Conservation (phyloP, 2,797 vertebrate species). For the Novumbra hubbsi region DNA sequence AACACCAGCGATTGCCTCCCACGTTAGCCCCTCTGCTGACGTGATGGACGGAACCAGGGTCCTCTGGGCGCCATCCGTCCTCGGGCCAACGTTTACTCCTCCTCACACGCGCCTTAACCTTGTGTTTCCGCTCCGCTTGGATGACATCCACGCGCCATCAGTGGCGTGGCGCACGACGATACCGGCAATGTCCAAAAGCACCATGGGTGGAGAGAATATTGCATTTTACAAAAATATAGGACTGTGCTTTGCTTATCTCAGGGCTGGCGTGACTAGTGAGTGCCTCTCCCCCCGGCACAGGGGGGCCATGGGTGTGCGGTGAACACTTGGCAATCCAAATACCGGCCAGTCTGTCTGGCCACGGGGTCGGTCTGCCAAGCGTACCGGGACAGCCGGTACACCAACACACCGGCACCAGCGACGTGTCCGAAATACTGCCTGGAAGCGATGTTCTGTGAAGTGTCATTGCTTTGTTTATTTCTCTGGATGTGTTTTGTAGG, state of each 20-base stretch:
- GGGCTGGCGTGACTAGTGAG: neutral
- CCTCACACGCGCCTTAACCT: conserved; percentile 32
- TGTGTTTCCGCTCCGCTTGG: neutral
- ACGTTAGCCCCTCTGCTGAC: conserved; percentile 25
- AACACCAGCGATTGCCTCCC: conserved; percentile 35
- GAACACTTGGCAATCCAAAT: neutral
- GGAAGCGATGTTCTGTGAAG: conserved; percentile 44
- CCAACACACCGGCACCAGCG: neutral
- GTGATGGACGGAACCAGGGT: conserved; percentile 15
- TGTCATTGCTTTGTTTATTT: conserved; percentile 51
- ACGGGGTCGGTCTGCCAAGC: neutral
- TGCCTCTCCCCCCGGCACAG: neutral
- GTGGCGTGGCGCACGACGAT: neutral
- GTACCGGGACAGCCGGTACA: neutral
- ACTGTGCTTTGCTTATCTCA: neutral
- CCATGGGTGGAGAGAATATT: neutral
- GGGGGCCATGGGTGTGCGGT: neutral
- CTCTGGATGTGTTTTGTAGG: conserved; percentile 44
- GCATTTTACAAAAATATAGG: neutral
- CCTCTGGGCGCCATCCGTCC: conserved; percentile 16
- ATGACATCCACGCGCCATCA: neutral
- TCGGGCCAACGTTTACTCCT: conserved; percentile 25
- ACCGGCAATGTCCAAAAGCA: neutral
- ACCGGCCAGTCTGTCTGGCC: neutral
- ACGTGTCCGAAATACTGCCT: neutral